These are phyloP conservation scores for Bergia puertoricense DNA, from an alignment of 92 coral and sea anemone species.

Conservation along the genomic window DNA sequence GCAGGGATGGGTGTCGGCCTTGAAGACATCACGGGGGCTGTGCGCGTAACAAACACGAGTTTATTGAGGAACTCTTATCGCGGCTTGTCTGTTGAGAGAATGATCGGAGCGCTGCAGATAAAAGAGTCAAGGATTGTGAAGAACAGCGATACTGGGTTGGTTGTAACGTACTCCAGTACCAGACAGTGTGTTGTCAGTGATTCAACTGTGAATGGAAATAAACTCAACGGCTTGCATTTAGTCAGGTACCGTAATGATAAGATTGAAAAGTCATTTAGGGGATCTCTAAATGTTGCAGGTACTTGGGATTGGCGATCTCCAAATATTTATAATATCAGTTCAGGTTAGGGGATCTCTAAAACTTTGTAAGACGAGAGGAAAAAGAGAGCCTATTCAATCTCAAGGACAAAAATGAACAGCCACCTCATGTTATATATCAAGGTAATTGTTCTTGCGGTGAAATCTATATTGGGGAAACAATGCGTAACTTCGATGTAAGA, in stretches of 20 bases:
- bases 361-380: too few relatives aligned
- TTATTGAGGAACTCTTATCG: slow-evolving; percentile 35
- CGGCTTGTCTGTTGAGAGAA: slow-evolving; percentile 40
- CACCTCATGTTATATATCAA: too few relatives aligned
- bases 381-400: too few relatives aligned
- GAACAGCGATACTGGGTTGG: background rate
- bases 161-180: background rate
- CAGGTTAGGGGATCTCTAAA: too few relatives aligned
- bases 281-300: too few relatives aligned
- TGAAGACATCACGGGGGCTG: slow-evolving; percentile 23
- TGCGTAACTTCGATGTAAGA: too few relatives aligned
- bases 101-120: background rate
- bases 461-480: too few relatives aligned
- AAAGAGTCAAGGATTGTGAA: background rate
- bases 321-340: too few relatives aligned
- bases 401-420: too few relatives aligned
- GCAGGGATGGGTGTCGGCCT: slow-evolving; percentile 42
- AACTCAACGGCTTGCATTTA: background rate
- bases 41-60: slow-evolving; percentile 36
- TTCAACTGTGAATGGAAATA: background rate
- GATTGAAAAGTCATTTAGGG: too few relatives aligned
- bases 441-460: too few relatives aligned
- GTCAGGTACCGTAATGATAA: background rate
- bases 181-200: background rate
- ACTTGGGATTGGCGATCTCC: too few relatives aligned